Base-by-base conservation (phyloP, 2,113 vertebrate species). In the Symphodus melops region DNA sequence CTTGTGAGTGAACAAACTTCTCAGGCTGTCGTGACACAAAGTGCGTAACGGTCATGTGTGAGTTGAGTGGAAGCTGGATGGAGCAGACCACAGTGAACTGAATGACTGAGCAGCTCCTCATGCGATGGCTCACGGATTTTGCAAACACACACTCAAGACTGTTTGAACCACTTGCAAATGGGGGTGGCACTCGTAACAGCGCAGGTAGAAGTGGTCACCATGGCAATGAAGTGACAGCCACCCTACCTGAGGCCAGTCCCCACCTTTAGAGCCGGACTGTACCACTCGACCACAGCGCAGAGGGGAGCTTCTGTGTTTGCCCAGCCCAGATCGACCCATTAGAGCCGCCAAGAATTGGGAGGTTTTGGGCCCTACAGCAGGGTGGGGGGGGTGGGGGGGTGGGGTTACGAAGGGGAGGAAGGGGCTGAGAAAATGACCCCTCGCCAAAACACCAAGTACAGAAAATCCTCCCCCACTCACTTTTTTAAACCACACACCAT, bases 231-330 rank as follows among this genome's bases (percentile, higher is more conserved):
- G n/a, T 86, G 87, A 93, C 88, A 89, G 86, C 88, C 92, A 87
- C 88, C 91, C 84, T 92, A 92, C 92, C 92, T 93, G 91, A 92
- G 86, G 84, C 86, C 90, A 91, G 89, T 89, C 85, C 91, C 92
- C 91, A 93, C 92, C 92, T 93, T 93, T 93, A 84, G 92, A 90
- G 88, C 86, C 78, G 83, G 91, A 86, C 84, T 89, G 92, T 86
- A 87, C 90, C 76, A 66, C 89, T 73, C 92, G 89, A 81, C 88
- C 89, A 72, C 42, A 92, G 46, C 92, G 90, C 71, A 92, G 87
- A 63, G 92, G 92, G 79, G 92, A 93, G 77, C 86, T 90, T 72
- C 88, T 89, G 90, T 89, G 83, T 88, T 89, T 92, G 89, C 89
- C 87, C 82, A 92, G 87, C 82, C 91, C 91, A 42, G 92, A 92